Percentiles rank a stretch among this genome's conserved stretches.
phyloP scores from a whole-genome alignment of 2,113 vertebrate species.

The Heptranchias perlo region DNA sequence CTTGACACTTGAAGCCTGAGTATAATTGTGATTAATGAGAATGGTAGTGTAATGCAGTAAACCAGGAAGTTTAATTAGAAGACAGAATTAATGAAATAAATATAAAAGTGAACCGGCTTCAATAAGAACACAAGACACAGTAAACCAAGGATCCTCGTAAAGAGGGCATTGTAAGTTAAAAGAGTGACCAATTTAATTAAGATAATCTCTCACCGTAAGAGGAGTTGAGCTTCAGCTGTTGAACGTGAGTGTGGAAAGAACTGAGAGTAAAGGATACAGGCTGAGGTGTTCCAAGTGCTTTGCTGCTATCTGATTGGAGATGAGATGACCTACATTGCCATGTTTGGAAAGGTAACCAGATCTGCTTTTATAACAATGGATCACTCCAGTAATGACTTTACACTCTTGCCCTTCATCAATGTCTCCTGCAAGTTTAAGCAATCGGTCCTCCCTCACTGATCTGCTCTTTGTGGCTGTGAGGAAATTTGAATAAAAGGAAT shows the following conservation, averaged over 20 bases:
- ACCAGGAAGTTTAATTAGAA: not conserved
- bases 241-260: too few relatives aligned
- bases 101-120: not conserved
- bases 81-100: not conserved
- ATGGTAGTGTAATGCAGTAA: not conserved
- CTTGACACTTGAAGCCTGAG: too few relatives aligned
- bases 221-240: not conserved
- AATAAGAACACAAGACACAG: not conserved
- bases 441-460: not conserved
- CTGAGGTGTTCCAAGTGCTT: not conserved
- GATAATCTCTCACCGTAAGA: not conserved
- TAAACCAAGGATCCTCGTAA: not conserved
- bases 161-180: not conserved
- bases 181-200: not conserved
- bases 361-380: not conserved
- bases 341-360: not conserved
- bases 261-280: not conserved
- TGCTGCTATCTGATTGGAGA: not conserved
- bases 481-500: not conserved
- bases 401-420: not conserved
- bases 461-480: not conserved
- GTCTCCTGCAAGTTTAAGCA: not conserved
- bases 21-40: not conserved
- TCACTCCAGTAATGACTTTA: not conserved
- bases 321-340: not conserved